phyloP scores from a whole-genome alignment of 2,888 invertebrate species.

The Cyaniris semiargus region DNA sequence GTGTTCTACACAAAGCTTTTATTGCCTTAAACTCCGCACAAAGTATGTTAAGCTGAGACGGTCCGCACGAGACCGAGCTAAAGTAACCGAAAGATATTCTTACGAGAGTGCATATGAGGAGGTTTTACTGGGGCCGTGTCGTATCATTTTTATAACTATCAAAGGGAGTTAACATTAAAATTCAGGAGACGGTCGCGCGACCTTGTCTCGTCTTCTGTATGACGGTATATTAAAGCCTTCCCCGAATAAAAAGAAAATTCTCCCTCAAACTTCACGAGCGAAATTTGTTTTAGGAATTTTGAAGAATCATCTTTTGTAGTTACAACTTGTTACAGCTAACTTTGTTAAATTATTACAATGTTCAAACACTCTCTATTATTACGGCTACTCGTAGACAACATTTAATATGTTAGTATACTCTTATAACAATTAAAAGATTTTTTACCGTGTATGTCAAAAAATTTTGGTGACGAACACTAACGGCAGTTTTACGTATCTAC shows the following conservation, averaged over 20 bases:
- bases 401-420: no score
- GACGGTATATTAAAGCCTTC: conserved; percentile 21
- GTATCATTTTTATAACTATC: conserved; percentile 72
- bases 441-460: no score
- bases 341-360: neutral
- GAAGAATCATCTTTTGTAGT: neutral
- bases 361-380: no score
- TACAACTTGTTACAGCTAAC: neutral
- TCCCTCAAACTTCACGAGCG: conserved; percentile 18
- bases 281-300: conserved; percentile 2
- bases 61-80: conserved; percentile 45
- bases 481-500: neutral
- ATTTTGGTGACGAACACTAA: neutral
- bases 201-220: conserved; percentile 51
- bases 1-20: conserved; percentile 41
- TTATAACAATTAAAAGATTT: no score
- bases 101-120: conserved; percentile 47
- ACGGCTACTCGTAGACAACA: neutral
- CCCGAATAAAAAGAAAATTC: conserved; percentile 32
- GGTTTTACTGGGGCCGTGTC: conserved; percentile 49
- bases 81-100: conserved; percentile 47
- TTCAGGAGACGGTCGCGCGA: conserved; percentile 68
- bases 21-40: conserved; percentile 46
- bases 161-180: conserved; percentile 72
- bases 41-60: conserved; percentile 49